Evolutionary conservation across 2,797 vertebrate genomes (phyloP).

Genomic region (Enteromius viviparus): DNA sequence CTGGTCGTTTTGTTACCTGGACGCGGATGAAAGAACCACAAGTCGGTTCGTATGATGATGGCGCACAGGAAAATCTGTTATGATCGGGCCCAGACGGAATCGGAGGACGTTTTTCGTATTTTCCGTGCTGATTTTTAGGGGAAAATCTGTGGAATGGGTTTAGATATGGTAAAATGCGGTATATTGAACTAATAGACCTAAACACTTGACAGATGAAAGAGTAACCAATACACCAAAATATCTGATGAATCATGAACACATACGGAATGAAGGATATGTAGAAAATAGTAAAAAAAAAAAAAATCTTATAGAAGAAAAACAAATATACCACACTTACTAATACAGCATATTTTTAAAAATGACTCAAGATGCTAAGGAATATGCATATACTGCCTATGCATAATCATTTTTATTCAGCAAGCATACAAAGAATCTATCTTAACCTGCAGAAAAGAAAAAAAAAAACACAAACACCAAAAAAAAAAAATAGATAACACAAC

Average conservation of each 20-base stretch:
- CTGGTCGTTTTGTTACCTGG: constrained; percentile 44
- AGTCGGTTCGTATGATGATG: constrained; percentile 51
- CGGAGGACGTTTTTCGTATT: not conserved
- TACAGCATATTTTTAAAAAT: not conserved
- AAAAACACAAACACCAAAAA: not conserved
- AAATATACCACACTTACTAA: not conserved
- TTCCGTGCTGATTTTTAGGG: not conserved
- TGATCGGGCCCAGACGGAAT: constrained; percentile 23
- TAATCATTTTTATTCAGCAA: not conserved
- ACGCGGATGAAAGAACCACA: constrained; percentile 32
- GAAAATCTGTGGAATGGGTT: constrained; percentile 4
- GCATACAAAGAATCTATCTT: not conserved
- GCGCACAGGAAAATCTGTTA: constrained; percentile 39
- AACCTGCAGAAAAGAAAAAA: not conserved
- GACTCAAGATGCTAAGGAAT: not conserved
- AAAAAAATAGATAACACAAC: not conserved
- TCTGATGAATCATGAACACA: not conserved
- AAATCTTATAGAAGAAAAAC: not conserved
- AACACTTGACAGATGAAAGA: constrained; percentile 2
- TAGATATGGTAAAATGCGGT: constrained; percentile 18
- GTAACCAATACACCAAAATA: not conserved
- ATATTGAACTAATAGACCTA: not conserved
- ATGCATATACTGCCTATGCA: not conserved
- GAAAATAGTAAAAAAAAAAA: not conserved
- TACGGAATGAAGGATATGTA: not conserved